Percentiles rank a stretch among this genome's conserved stretches.
Evolutionary conservation across 2,797 vertebrate genomes (phyloP).

Genomic region (Micropoecilia bifurca): DNA sequence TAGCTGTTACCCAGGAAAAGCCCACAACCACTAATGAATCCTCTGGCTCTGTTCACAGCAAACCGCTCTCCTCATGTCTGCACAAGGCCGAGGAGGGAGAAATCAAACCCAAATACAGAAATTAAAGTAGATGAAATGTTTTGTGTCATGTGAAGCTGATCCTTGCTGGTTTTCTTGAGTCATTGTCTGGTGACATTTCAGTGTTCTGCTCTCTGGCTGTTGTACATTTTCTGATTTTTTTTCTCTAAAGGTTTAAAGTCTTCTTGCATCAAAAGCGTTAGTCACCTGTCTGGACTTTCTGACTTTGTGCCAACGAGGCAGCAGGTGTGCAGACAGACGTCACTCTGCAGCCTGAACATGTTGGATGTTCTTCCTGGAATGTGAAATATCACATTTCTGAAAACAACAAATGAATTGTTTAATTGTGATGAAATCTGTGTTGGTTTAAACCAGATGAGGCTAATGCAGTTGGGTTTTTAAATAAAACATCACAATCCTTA

Average conservation of each 20-base stretch:
- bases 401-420: background rate
- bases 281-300: slow-evolving; percentile 55
- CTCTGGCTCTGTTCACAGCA: slow-evolving; percentile 39
- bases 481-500: background rate
- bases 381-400: background rate
- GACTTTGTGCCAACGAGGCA: slow-evolving; percentile 9
- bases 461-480: too few species aligned
- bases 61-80: slow-evolving; percentile 14
- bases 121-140: background rate
- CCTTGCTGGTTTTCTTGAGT: background rate
- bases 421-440: background rate
- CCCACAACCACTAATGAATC: slow-evolving; percentile 81
- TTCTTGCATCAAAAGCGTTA: slow-evolving; percentile 25
- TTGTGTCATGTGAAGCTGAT: background rate
- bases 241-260: slow-evolving; percentile 14
- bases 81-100: slow-evolving; percentile 6
- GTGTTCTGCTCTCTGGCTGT: slow-evolving; percentile 35
- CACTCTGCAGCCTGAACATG: background rate
- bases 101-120: background rate
- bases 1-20: slow-evolving; percentile 68
- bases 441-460: too few species aligned
- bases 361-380: background rate
- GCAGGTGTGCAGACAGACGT: slow-evolving; percentile 32
- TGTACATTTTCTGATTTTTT: slow-evolving; percentile 17
- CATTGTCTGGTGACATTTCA: slow-evolving; percentile 15